Evolutionary conservation across 1,140 invertebrate genomes (phyloP).

Genomic region (Drosophila ohnishii): DNA sequence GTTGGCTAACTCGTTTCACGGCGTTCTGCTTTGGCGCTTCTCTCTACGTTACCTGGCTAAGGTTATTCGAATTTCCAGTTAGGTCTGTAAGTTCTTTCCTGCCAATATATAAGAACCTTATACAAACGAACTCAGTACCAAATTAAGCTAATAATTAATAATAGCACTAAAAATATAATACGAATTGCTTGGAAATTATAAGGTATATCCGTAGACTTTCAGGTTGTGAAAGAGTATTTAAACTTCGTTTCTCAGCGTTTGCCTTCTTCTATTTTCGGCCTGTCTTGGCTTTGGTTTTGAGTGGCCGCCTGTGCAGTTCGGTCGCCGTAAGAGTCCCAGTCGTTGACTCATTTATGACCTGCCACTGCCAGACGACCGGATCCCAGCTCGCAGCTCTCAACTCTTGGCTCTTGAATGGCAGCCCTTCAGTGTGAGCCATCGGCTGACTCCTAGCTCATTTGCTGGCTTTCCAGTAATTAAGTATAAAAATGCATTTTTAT

Average conservation of each 20-base stretch:
- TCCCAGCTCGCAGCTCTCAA: background rate
- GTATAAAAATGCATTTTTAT: constrained; percentile 77
- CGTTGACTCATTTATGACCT: constrained; percentile 76
- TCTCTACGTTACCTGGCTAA: constrained; percentile 7
- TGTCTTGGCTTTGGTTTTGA: constrained; percentile 30
- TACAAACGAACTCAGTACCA: background rate
- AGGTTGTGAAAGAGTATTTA: background rate
- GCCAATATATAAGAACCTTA: background rate
- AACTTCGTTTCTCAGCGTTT: background rate
- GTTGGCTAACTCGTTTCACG: constrained; percentile 75
- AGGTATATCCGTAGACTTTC: background rate
- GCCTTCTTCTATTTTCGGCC: constrained; percentile 15
- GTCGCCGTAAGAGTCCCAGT: constrained; percentile 19
- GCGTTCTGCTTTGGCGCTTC: constrained; percentile 69
- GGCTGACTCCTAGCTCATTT: constrained; percentile 56
- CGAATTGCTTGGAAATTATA: no score
- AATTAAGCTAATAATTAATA: no score
- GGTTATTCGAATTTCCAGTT: constrained; percentile 7
- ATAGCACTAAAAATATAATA: background rate
- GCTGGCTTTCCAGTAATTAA: constrained; percentile 66
- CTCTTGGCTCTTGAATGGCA: background rate
- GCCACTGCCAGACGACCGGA: constrained; percentile 39
- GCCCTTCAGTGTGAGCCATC: constrained; percentile 13
- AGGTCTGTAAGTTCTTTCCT: background rate
- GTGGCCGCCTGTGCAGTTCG: constrained; percentile 27